phyloP scores from a whole-genome alignment of 64 coral and sea anemone species.

The Montipora cactus region DNA sequence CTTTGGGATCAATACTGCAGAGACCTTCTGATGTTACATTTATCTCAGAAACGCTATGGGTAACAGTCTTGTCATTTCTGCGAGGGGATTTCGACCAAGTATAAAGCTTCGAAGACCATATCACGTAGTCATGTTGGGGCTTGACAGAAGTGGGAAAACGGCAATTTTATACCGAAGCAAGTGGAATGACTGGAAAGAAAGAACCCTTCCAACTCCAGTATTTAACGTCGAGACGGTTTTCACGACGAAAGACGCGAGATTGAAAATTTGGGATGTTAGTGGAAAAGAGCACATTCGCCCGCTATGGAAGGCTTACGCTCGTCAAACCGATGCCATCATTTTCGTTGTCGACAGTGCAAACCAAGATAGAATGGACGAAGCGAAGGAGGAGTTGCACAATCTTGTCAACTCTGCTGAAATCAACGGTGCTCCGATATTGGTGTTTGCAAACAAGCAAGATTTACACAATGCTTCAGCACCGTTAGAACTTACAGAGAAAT shows the following conservation, averaged over 20 bases:
- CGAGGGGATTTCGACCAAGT: constrained; percentile 81
- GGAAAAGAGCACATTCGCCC: constrained; percentile 94
- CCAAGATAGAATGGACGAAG: constrained; percentile 86
- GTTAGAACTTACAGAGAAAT: constrained; percentile 68
- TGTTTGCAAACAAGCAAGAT: constrained; percentile 98
- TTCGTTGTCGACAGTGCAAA: constrained; percentile 97
- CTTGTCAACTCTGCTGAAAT: constrained; percentile 96
- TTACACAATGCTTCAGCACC: constrained; percentile 73
- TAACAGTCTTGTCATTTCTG: constrained; percentile 74
- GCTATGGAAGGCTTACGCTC: constrained; percentile 95
- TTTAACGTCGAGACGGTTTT: constrained; percentile 96
- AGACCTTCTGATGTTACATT: not conserved
- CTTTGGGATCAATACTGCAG: not conserved
- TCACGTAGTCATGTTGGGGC: constrained; percentile 97
- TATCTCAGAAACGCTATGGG: constrained; percentile 55
- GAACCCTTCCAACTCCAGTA: constrained; percentile 80
- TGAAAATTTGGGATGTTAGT: constrained; percentile 98
- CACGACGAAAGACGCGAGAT: constrained; percentile 80
- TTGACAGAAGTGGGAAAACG: constrained; percentile 95
- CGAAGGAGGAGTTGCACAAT: constrained; percentile 91
- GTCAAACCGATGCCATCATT: constrained; percentile 88
- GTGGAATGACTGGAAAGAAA: constrained; percentile 73
- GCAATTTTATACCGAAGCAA: constrained; percentile 95
- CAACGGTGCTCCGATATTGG: constrained; percentile 89
- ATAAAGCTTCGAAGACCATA: constrained; percentile 83